Percentiles rank a stretch among this genome's conserved stretches.
Conservation (phyloP, 2,797 vertebrate genomes). For the Betta splendens region DNA sequence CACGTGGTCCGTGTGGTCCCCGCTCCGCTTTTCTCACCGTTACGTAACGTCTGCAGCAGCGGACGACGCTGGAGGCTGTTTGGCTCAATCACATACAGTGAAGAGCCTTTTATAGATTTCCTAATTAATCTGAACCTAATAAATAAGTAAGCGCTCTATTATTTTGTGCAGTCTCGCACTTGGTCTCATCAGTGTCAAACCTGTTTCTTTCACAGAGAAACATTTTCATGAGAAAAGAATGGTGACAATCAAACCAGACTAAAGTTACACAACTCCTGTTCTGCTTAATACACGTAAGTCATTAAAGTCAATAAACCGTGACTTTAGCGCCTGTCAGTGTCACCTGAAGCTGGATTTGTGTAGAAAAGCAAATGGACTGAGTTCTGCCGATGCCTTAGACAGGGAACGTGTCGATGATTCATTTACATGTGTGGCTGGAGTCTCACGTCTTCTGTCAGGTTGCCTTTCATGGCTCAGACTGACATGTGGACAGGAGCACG, state of each 20-base stretch:
- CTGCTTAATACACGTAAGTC: background rate
- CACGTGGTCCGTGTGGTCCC: conserved; percentile 19
- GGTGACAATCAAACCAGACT: no score
- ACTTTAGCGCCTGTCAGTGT: no score
- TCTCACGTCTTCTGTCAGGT: no score
- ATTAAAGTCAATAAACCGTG: no score
- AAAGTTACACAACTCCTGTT: no score
- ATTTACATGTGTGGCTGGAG: no score
- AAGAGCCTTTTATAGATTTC: no score
- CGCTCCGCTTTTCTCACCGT: conserved; percentile 26
- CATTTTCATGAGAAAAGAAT: background rate
- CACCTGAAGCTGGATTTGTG: background rate
- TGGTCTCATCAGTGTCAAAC: background rate
- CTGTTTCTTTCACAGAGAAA: background rate
- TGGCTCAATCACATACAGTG: background rate
- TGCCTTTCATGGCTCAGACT: background rate
- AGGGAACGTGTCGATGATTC: no score
- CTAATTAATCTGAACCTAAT: no score
- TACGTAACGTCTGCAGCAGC: conserved; percentile 16
- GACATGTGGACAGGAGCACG: background rate
- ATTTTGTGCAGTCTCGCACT: background rate
- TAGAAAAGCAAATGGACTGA: background rate
- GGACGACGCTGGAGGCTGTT: background rate
- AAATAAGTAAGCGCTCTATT: background rate
- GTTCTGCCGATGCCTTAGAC: no score